phyloP scores from a whole-genome alignment of 2,797 vertebrate genomes.

The Sardinella longiceps region DNA sequence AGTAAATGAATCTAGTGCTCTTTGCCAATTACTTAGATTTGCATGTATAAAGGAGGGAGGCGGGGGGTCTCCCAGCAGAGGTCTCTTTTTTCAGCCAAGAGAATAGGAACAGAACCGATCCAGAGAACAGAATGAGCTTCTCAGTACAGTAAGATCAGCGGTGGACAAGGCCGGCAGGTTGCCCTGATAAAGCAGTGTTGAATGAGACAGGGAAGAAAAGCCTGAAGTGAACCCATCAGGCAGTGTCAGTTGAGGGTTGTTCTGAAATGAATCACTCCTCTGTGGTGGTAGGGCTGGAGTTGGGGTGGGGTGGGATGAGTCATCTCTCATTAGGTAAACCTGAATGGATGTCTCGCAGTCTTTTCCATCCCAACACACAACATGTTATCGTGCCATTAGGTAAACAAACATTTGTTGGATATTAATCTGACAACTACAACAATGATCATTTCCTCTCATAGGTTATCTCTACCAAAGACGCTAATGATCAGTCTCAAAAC shows the following conservation, averaged over 20 bases:
- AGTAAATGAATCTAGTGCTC: conserved; percentile 64
- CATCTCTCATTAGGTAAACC: conserved; percentile 38
- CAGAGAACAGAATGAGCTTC: conserved; percentile 62
- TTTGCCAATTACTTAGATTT: conserved; percentile 70
- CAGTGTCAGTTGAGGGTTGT: conserved; percentile 58
- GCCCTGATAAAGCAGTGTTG: conserved; percentile 69
- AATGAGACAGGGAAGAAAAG: conserved; percentile 58
- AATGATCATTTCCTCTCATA: conserved; percentile 4
- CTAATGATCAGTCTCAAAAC: background rate
- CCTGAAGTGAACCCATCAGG: conserved; percentile 50
- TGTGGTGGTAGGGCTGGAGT: conserved; percentile 54
- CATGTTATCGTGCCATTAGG: background rate
- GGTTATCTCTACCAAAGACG: background rate
- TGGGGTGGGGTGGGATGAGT: conserved; percentile 37
- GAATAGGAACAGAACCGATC: conserved; percentile 61
- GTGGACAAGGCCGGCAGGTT: conserved; percentile 65
- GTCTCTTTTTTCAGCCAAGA: conserved; percentile 63
- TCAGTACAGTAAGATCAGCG: conserved; percentile 58
- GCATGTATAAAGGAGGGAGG: conserved; percentile 68
- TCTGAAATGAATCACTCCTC: conserved; percentile 69
- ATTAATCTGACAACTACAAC: too few relatives aligned
- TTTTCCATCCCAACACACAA: background rate
- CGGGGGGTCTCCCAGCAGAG: conserved; percentile 69
- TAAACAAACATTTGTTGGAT: background rate
- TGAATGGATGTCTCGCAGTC: background rate